phyloP scores from a whole-genome alignment of 2,888 invertebrate genomes.

The Caradrina kadenii region DNA sequence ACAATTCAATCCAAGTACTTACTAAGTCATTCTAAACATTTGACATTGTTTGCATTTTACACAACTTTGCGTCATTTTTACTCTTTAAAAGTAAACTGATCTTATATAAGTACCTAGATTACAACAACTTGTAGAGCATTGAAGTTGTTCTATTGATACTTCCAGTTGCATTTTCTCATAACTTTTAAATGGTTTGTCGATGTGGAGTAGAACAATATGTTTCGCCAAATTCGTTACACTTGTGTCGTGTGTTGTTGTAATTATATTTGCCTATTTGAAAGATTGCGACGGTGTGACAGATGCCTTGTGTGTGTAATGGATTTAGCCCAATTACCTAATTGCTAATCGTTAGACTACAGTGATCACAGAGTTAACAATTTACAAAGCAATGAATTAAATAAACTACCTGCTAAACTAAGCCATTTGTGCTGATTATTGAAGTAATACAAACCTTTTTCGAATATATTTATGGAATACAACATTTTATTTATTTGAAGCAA shows the following conservation, averaged over 20 bases:
- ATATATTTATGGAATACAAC: slow-evolving; percentile 81
- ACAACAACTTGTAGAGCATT: slow-evolving; percentile 49
- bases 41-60: slow-evolving; percentile 51
- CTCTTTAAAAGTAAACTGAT: slow-evolving; percentile 41
- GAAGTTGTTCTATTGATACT: slow-evolving; percentile 56
- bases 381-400: slow-evolving; percentile 64
- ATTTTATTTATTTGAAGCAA: slow-evolving; percentile 87
- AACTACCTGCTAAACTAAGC: slow-evolving; percentile 67
- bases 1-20: slow-evolving; percentile 34
- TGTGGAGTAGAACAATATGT: slow-evolving; percentile 61
- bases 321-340: slow-evolving; percentile 74
- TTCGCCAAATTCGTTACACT: slow-evolving; percentile 73
- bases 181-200: slow-evolving; percentile 51
- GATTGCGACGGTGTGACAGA: slow-evolving; percentile 72
- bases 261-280: slow-evolving; percentile 71
- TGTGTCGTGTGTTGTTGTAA: slow-evolving; percentile 67
- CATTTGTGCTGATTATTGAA: slow-evolving; percentile 67
- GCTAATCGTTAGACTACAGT: slow-evolving; percentile 62
- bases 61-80: slow-evolving; percentile 33
- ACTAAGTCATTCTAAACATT: slow-evolving; percentile 41
- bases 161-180: slow-evolving; percentile 64
- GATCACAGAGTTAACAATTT: slow-evolving; percentile 56
- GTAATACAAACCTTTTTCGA: slow-evolving; percentile 76
- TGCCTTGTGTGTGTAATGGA: slow-evolving; percentile 72
- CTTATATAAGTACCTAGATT: slow-evolving; percentile 40